Evolutionary conservation across 2,113 vertebrate species (phyloP).

Genomic region (Psammodynastes pulverulentus): DNA sequence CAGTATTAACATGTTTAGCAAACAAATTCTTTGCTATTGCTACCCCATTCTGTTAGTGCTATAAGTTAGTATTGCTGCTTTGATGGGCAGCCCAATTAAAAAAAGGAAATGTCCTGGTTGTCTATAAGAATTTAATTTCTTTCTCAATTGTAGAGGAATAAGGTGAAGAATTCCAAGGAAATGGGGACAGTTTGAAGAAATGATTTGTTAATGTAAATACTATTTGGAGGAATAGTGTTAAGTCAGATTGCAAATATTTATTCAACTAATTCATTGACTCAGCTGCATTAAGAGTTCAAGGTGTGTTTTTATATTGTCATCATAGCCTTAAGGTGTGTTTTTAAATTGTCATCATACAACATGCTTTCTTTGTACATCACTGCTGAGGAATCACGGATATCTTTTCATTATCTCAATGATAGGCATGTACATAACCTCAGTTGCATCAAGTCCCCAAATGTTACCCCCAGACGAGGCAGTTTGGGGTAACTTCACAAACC

Average conservation of each 20-base stretch:
- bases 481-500: too few relatives aligned
- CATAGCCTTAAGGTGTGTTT: neutral
- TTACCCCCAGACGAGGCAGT: too few relatives aligned
- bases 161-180: neutral
- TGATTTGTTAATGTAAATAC: neutral
- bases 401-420: constrained; percentile 62
- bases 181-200: neutral
- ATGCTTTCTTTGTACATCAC: neutral
- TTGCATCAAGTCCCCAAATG: constrained; percentile 46
- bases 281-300: neutral
- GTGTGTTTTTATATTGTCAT: neutral
- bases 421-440: constrained; percentile 56
- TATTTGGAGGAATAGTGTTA: neutral
- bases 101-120: too few relatives aligned
- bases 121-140: neutral
- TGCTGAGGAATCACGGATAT: neutral
- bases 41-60: too few relatives aligned
- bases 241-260: neutral
- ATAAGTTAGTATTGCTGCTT: neutral
- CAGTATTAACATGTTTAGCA: too few relatives aligned
- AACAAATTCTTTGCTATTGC: too few relatives aligned
- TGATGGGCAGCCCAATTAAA: neutral
- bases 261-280: neutral
- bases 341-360: neutral
- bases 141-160: neutral